Conservation (phyloP, 1,140 invertebrate genomes). For the Frieseomelitta varia region DNA sequence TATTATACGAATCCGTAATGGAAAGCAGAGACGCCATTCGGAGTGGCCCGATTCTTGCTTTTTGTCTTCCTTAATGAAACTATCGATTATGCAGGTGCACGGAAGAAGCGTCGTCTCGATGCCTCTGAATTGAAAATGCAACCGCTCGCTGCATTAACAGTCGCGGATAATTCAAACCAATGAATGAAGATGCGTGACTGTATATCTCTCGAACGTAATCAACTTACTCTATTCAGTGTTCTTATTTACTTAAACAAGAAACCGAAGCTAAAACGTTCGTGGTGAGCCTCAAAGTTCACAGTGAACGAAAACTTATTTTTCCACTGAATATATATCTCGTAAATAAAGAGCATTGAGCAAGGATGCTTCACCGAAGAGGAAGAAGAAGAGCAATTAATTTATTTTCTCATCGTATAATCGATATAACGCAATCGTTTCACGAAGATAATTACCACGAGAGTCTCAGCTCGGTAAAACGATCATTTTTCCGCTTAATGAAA, state of each 20-base stretch:
- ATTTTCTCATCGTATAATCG: neutral
- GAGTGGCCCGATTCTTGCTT: conserved; percentile 29
- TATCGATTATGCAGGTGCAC: conserved; percentile 6
- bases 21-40: neutral
- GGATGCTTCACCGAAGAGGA: neutral
- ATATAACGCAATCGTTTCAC: neutral
- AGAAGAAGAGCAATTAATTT: neutral
- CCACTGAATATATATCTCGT: neutral
- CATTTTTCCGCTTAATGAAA: neutral
- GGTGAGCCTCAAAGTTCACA: no score
- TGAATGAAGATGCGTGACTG: neutral
- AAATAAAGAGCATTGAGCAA: neutral
- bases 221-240: neutral
- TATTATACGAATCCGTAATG: neutral
- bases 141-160: no score
- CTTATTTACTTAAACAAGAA: neutral
- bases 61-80: neutral
- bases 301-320: neutral
- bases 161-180: neutral
- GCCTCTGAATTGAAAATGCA: conserved; percentile 19
- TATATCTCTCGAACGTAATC: neutral
- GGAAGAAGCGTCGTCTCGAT: neutral
- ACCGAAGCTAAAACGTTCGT: no score
- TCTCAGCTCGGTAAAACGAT: neutral
- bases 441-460: neutral